Evolutionary conservation across 2,113 vertebrate species (phyloP).

Genomic region (Ceratotherium simum): DNA sequence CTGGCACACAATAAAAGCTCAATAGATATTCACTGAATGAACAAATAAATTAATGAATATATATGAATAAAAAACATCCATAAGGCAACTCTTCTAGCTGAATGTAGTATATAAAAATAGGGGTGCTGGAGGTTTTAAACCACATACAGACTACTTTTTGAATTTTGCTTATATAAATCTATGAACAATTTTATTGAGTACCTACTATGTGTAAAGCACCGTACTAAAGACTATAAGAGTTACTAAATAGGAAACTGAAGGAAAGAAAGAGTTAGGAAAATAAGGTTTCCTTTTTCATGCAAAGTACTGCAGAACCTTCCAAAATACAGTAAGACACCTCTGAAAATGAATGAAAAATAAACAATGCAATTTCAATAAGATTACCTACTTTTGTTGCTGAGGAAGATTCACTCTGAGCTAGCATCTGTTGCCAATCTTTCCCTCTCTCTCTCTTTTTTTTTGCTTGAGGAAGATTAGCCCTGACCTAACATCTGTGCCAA

Average conservation of each 20-base stretch:
- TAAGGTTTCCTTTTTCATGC: background rate
- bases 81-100: background rate
- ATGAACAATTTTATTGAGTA: background rate
- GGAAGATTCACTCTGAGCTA: too few relatives aligned
- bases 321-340: background rate
- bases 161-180: background rate
- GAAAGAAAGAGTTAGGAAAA: background rate
- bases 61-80: background rate
- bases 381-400: background rate
- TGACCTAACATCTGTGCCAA: too few relatives aligned
- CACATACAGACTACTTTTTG: background rate
- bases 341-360: slow-evolving; percentile 30
- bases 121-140: background rate
- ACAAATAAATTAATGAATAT: background rate
- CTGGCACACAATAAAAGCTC: background rate
- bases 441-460: too few relatives aligned
- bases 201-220: background rate
- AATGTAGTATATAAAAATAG: slow-evolving; percentile 11
- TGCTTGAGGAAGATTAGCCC: too few relatives aligned
- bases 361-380: background rate
- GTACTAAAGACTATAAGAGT: background rate
- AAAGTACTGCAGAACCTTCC: background rate
- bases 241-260: background rate
- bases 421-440: too few relatives aligned
- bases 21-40: background rate